Evolutionary conservation across 2,113 vertebrate species (phyloP), one percentile per base, ranked within the genome.

Genomic region (Dicerorhinus sumatrensis): DNA sequence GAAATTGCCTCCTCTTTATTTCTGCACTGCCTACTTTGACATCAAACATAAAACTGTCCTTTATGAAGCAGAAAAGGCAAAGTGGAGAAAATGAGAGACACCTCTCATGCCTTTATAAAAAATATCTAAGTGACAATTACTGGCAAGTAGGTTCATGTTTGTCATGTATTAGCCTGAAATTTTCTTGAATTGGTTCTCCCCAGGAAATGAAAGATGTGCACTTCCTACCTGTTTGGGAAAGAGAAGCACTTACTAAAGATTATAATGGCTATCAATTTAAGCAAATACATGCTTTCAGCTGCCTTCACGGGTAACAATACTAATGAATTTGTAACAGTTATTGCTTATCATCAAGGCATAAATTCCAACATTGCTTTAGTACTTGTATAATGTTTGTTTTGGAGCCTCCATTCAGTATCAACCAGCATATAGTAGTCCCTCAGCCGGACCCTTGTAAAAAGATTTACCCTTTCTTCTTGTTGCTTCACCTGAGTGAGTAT

Each of bases 221-320:
- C n/a, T 83, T 90, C n/a, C 81, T 94, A 88, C 39, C 81, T 96
- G 2, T 89, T 91, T 93, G 67, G 9, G 21, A 91, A 93, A 97
- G 39, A 70, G 27, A 77, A 31, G 29, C 12, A 82, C 54, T 96
- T 91, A 70, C 5, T 63, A 79, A 94, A 84, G 48, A 54, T 63
- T 79, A 36, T 63, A 83, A 48, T 75, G 33, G 10, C 82, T 63
- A 65, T 82, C 17, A 31, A 51, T 63, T 46, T 80, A 91, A 94
- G 81, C 29, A 67, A 76, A 36, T 36, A 86, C 21, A 62, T 54
- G 4, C 23, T 84, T 96, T 92, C 21, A 56, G 11, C 85, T 93
- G 48, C 6, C 23, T 91, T 85, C 33, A 54, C 6, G 18, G 23
- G 46, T 76, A 86, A 90, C 25, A 39, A 69, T 8, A 76, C 54